Evolutionary conservation across 2,888 invertebrate species (phyloP), one percentile per base, ranked within the genome.

Genomic region (Sarcophaga subvicina): DNA sequence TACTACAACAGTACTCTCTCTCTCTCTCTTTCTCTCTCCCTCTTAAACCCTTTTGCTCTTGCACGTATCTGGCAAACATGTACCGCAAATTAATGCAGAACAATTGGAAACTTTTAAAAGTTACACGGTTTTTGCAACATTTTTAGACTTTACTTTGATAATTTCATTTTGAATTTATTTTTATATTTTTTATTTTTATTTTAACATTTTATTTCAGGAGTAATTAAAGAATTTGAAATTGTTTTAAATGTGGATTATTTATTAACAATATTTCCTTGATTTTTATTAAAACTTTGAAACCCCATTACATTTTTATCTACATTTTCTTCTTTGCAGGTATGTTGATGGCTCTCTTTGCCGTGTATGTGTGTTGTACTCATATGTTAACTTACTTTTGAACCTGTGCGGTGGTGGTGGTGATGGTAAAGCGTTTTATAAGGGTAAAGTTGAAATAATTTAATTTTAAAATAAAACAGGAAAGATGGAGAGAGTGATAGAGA

Each of bases 281-380:
- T n/a, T 54, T 54, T 54, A 54, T 54, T 17, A 54, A 54, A 54
- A 54, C 49, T 49, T 54, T 54, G 12, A 14, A 12, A 5, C 54
- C 17, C 17, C 54, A 63, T 66, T 76, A 27, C 25, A 22, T 70
- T 45, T 64, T 76, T 78, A 3, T 84, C 27, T 77, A 69, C 2
- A 25, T 84, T 27, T 77, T 73, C 6, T 54, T 79, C 20, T 82
- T 85, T 85, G 2, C 85, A 85, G 85, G 85, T 85, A 85, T 67
- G 85, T 82, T 45, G 54, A 17, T 37, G 8, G 37, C 37, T 37
- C 37, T 37, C 37, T 37, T 6, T 22, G 22, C 22, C 22, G 22
- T 22, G 22, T 22, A 22, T 22, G 22, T 22, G 22, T 22, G 22
- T 1, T 37, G 37, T 37, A 8, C 37, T 37, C 37, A 37, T 37